These are phyloP conservation scores for Coenonympha arcania DNA, from an alignment of 2,888 invertebrate species.

Conservation along the genomic window DNA sequence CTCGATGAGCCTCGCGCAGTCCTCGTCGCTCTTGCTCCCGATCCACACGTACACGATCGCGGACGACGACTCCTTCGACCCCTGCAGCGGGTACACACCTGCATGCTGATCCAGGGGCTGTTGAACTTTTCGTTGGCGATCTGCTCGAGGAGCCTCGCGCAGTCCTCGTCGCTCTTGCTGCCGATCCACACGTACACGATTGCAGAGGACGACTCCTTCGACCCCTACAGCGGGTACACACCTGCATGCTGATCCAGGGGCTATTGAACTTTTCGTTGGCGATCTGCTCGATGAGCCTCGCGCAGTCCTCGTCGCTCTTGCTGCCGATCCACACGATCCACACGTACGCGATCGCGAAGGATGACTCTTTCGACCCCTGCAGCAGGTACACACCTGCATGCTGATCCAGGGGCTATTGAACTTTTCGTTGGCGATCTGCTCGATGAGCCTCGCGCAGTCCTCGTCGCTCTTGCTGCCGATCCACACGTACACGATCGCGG, in stretches of 20 bases:
- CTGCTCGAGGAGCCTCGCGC: constrained; percentile 88
- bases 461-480: constrained; percentile 88
- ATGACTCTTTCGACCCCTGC: constrained; percentile 84
- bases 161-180: constrained; percentile 85
- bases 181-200: constrained; percentile 98
- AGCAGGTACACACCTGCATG: constrained; percentile 80
- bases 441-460: constrained; percentile 88
- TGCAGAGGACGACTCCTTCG: constrained; percentile 82
- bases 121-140: constrained; percentile 95
- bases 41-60: constrained; percentile 98
- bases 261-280: constrained; percentile 94
- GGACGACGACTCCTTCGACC: constrained; percentile 80
- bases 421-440: constrained; percentile 94
- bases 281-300: constrained; percentile 89
- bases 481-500: constrained; percentile 96
- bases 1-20: constrained; percentile 88
- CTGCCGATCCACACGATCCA: constrained; percentile 98
- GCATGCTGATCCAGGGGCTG: constrained; percentile 82
- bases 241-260: constrained; percentile 84
- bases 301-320: constrained; percentile 88
- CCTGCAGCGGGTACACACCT: constrained; percentile 87
- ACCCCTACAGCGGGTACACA: constrained; percentile 86
- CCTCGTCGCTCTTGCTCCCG: constrained; percentile 86
- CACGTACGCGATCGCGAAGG: constrained; percentile 92
- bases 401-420: constrained; percentile 88